Evolutionary conservation across 92 coral and sea anemone species (phyloP).

Genomic region (Epizoanthus fatuus): DNA sequence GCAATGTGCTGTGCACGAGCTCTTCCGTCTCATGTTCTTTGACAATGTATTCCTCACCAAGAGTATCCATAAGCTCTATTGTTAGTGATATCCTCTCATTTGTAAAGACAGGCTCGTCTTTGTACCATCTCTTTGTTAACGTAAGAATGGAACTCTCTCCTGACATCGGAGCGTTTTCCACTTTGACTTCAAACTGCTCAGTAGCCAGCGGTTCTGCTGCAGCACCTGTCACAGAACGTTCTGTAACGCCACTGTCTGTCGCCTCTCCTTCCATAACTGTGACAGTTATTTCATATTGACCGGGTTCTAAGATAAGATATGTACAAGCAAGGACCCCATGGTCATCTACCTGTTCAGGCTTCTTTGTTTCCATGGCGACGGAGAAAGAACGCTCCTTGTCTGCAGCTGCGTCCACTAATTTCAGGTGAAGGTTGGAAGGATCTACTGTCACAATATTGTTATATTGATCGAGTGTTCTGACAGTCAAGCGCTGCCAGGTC

Average conservation of each 20-base stretch:
- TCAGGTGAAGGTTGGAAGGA: background rate
- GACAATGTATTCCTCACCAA: background rate
- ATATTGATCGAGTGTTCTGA: background rate
- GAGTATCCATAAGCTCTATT: background rate
- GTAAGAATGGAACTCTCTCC: no score
- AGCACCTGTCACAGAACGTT: background rate
- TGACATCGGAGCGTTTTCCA: background rate
- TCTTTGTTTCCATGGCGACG: background rate
- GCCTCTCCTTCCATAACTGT: background rate
- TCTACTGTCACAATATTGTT: background rate
- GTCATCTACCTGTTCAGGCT: background rate
- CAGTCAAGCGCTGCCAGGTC: background rate
- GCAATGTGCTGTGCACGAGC: background rate
- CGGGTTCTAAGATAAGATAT: constrained; percentile 7
- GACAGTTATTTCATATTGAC: background rate
- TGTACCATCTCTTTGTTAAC: background rate
- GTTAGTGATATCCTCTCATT: background rate
- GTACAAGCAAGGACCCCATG: background rate
- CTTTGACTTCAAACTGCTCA: background rate
- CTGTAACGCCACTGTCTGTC: background rate
- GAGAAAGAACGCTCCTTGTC: background rate
- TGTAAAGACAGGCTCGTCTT: background rate
- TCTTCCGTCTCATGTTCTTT: no score
- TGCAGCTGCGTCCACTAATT: background rate
- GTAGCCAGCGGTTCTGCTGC: background rate